A percentile compares a stretch with the other conserved stretches of the same genome.
Conservation (phyloP, 2,797 vertebrate species). For the Acridotheres tristis region DNA sequence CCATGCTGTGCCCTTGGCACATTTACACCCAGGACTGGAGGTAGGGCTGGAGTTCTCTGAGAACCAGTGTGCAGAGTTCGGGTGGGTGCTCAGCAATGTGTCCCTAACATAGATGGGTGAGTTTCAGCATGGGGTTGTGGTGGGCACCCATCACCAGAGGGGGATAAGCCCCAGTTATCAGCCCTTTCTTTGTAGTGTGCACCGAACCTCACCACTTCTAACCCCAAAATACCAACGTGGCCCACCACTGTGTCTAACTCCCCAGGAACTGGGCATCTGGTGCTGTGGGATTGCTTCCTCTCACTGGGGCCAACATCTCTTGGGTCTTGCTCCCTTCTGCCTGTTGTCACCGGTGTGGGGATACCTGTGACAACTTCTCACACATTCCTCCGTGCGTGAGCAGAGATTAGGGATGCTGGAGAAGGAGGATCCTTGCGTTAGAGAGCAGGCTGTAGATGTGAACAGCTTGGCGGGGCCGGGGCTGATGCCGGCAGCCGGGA, state of each 20-base stretch:
- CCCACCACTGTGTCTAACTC: neutral
- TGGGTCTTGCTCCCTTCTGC: neutral
- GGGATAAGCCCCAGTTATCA: neutral
- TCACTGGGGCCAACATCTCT: neutral
- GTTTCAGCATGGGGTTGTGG: neutral
- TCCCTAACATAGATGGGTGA: neutral
- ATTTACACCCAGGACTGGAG: neutral
- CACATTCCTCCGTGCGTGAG: rapidly evolving
- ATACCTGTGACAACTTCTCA: neutral
- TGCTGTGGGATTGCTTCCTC: neutral
- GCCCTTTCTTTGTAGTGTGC: rapidly evolving
- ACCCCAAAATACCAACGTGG: rapidly evolving
- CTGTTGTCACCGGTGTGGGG: rapidly evolving
- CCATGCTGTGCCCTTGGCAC: neutral
- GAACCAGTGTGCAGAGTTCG: neutral
- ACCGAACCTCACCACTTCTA: neutral
- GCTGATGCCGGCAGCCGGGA: neutral
- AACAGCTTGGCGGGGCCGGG: neutral
- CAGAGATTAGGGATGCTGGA: neutral
- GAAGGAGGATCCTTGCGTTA: rapidly evolving
- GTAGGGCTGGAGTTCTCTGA: neutral
- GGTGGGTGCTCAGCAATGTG: neutral
- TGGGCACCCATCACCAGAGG: neutral
- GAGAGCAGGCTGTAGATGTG: neutral
- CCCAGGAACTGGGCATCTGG: rapidly evolving